Evolutionary conservation across 2,888 invertebrate genomes (phyloP), one percentile per base, ranked within the genome.

Genomic region (Pandemis corylana): DNA sequence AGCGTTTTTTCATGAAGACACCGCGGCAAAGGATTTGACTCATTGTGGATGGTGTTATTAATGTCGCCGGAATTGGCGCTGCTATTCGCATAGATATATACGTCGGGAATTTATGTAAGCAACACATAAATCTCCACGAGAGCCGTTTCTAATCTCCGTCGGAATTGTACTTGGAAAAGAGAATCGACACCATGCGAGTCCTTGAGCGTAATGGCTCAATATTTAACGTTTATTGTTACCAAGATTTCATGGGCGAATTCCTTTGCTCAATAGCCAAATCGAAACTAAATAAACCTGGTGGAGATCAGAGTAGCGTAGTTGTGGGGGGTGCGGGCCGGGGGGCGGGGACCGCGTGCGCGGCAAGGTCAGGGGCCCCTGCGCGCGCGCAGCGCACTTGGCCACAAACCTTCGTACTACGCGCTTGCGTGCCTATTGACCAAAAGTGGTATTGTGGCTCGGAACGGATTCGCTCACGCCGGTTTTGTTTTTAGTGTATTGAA

Each of bases 351-450:
- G 86, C 84, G 87, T 83, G 83, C 82, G 76, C 80, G 82, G 82
- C 91, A 91, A 91, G 91, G 91, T 90, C 91, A 90, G 91, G 89
- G 92, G 91, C 90, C 91, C 90, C 85, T 79, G 80, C 83, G 84
- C 86, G 85, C 84, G 85, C 87, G 84, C 87, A 84, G 85, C 87
- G 84, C 87, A 84, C 68, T 74, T 67, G 64, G 80, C 80, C 79
- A 78, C 80, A 80, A 80, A 81, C 85, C 83, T 83, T 81, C 80
- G 77, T 80, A 80, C 82, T 80, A 80, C 80, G 82, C 81, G 78
- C 76, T 64, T 79, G 81, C 80, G 75, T 79, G 77, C 77, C 78
- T 83, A 82, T 83, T 85, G 84, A 87, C 87, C 87, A 85, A 87
- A 83, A 83, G 78, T 78, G 76, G 78, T 61, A 68, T 53, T 70